Percentiles rank a stretch among this genome's conserved stretches.
phyloP scores from a whole-genome alignment of 2,113 vertebrate genomes.

The Panurus biarmicus region DNA sequence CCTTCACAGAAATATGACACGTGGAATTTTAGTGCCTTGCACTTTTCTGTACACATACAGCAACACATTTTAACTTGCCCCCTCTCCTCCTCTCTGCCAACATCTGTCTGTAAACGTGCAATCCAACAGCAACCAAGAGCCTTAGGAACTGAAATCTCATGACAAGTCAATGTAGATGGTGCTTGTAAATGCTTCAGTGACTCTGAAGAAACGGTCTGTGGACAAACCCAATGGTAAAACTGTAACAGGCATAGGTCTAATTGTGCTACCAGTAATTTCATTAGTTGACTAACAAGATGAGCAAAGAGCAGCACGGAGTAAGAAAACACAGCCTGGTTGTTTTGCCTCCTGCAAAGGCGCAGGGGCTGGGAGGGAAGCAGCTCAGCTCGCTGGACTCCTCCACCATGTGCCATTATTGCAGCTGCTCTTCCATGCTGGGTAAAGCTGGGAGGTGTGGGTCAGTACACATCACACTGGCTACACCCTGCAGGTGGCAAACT shows the following conservation, averaged over 20 bases:
- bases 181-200: not conserved
- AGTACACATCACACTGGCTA: no score
- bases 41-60: not conserved
- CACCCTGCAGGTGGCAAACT: no score
- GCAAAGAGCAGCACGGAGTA: not conserved
- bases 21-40: not conserved
- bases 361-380: not conserved
- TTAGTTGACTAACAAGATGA: not conserved
- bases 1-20: not conserved
- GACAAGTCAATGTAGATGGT: not conserved
- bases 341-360: not conserved
- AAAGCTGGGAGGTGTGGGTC: not conserved
- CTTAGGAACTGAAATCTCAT: not conserved
- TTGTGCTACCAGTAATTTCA: not conserved
- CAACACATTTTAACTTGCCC: not conserved
- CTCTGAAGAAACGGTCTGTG: not conserved
- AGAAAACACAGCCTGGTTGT: not conserved
- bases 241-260: not conserved
- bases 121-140: not conserved
- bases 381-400: not conserved
- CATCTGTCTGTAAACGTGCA: not conserved
- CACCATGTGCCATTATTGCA: accelerated
- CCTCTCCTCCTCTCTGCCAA: not conserved
- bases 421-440: not conserved
- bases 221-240: not conserved